phyloP scores from a whole-genome alignment of 2,888 invertebrate genomes.

The Gerris lacustris region DNA sequence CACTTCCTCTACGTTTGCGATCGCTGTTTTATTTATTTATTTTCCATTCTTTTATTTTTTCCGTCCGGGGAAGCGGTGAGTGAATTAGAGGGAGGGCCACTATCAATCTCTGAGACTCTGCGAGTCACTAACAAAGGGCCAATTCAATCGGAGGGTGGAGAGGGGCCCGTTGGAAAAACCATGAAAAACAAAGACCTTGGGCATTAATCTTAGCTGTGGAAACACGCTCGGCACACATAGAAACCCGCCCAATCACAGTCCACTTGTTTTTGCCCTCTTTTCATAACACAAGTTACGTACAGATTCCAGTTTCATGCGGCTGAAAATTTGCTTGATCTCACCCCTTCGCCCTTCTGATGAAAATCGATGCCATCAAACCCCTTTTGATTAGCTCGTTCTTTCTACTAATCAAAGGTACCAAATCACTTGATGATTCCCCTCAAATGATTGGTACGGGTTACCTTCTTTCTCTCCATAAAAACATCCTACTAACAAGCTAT shows the following conservation, averaged over 20 bases:
- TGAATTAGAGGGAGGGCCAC: background rate
- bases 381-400: background rate
- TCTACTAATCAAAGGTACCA: background rate
- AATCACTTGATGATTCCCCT: no score
- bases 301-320: no score
- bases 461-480: no score
- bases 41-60: background rate
- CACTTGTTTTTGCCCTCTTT: background rate
- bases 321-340: no score
- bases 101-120: background rate
- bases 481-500: no score
- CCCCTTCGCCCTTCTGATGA: no score
- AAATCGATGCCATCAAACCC: no score
- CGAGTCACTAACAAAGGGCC: background rate
- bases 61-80: background rate
- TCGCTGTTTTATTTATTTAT: background rate
- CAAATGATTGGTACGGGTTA: no score
- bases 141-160: background rate
- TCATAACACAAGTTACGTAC: no score
- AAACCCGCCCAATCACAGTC: background rate
- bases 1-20: constrained; percentile 1
- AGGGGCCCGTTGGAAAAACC: background rate
- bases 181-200: background rate
- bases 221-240: background rate
- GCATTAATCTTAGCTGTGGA: constrained; percentile 1